Evolutionary conservation across 1,140 invertebrate genomes (phyloP), one percentile per base, ranked within the genome.

Genomic region (Colletes latitarsis): DNA sequence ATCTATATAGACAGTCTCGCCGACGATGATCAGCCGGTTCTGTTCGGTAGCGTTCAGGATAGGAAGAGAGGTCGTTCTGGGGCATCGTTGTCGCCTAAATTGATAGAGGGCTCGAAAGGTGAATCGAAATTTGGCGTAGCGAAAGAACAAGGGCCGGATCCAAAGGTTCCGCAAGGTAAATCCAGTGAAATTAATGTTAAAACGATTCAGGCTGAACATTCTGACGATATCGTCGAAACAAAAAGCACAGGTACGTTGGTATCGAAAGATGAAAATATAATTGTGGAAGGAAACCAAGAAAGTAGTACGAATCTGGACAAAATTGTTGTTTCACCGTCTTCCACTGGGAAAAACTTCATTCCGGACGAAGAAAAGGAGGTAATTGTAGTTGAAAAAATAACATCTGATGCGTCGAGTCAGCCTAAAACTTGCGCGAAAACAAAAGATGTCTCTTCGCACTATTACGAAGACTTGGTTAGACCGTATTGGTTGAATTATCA

Each of bases 11-110:
- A 86, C 6, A 74, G 81, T 49, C 70, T 83, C 39, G 62, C 81
- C 30, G 67, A 85, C 62, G 49, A 70, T 41, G 85, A 88, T n/a
- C 90, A 93, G 14, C 57, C 82, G 19, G 76, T 89, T 30, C 63
- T 93, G 19, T 93, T 93, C 53, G 92, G 92, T 71, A 93, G 92
- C 83, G 89, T 93, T 70, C 71, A 58, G 67, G 62, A 84, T 76
- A 84, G 78, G 67, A 81, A 12, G 19, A 73, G 14, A 6, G 63
- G 49, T 85, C 67, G 73, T 69, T 39, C 82, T 5, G 78, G 62
- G 14, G 60, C 43, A n/a, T 57, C 71, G 17, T 57, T 41, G 66
- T 77, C 75, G 15, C 49, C 64, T 9, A 75, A 21, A 10, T 68
- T 62, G 6, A 8, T 52, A 67, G 78, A 14, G 19, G 21, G 17